These are phyloP conservation scores for Ariolimax columbianus DNA, from an alignment of 2,888 invertebrate species.

Conservation along the genomic window DNA sequence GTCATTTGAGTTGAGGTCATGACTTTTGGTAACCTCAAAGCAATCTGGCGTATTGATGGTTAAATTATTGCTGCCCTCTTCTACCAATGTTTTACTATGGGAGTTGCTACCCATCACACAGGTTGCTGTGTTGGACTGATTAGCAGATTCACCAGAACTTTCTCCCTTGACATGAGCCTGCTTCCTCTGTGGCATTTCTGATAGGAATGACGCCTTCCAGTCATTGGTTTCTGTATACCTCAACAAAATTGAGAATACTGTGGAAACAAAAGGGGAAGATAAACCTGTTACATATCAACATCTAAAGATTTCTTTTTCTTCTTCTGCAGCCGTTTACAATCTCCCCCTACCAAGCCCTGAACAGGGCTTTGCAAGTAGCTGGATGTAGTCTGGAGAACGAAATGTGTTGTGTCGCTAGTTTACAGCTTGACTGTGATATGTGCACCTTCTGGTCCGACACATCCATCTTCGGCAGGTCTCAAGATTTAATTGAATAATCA, in stretches of 20 bases:
- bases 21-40: neutral
- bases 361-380: no score
- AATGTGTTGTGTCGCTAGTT: no score
- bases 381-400: no score
- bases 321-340: no score
- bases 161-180: conserved; percentile 45
- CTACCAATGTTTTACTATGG: neutral
- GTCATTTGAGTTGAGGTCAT: neutral
- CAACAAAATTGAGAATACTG: conserved; percentile 80
- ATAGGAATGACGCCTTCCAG: conserved; percentile 79
- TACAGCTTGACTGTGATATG: no score
- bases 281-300: no score
- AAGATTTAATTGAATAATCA: no score
- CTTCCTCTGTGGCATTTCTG: conserved; percentile 78
- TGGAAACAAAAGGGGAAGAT: conserved; percentile 47
- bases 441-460: no score
- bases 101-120: neutral
- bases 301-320: no score
- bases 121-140: neutral
- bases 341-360: no score
- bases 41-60: neutral
- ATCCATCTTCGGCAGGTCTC: no score
- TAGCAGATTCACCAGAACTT: neutral
- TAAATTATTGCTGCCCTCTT: neutral
- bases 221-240: conserved; percentile 76